These are phyloP conservation scores for Brachionus paranguensis DNA, from an alignment of 1,140 invertebrate genomes.

Conservation along the genomic window DNA sequence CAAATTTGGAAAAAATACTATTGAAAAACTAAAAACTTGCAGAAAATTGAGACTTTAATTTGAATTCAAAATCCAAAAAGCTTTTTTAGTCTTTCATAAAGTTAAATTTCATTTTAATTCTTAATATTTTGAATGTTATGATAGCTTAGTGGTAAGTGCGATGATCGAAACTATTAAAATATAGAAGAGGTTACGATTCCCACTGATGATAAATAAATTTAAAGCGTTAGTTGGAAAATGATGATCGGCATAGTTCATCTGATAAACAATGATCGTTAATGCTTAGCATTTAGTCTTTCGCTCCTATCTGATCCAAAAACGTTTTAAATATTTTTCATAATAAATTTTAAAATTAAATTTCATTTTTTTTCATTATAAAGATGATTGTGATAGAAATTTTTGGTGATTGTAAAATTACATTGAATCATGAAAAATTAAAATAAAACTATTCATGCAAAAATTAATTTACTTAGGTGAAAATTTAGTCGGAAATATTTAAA, in stretches of 20 bases:
- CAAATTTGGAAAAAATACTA: too few species aligned
- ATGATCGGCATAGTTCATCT: conserved; percentile 41
- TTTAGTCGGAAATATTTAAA: too few species aligned
- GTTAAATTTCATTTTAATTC: not conserved
- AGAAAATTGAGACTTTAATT: too few species aligned
- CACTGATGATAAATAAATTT: not conserved
- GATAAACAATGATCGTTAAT: conserved; percentile 30
- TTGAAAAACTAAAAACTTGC: too few species aligned
- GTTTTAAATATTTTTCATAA: not conserved
- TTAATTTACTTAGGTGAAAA: too few species aligned
- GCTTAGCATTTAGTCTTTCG: conserved; percentile 34
- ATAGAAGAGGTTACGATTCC: not conserved
- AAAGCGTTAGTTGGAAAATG: conserved; percentile 36
- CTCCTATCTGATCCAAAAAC: conserved; percentile 40
- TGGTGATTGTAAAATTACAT: too few species aligned
- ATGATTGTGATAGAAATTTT: too few species aligned
- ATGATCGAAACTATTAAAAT: not conserved
- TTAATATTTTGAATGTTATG: not conserved
- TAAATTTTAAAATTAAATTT: too few species aligned
- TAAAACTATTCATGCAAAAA: too few species aligned
- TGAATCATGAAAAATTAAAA: too few species aligned
- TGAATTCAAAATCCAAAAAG: too few species aligned
- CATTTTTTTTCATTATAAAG: too few species aligned
- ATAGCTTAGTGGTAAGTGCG: not conserved
- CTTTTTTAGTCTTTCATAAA: not conserved